These are phyloP conservation scores for Pangasianodon hypophthalmus DNA, from an alignment of 2,113 vertebrate genomes.

Conservation along the genomic window DNA sequence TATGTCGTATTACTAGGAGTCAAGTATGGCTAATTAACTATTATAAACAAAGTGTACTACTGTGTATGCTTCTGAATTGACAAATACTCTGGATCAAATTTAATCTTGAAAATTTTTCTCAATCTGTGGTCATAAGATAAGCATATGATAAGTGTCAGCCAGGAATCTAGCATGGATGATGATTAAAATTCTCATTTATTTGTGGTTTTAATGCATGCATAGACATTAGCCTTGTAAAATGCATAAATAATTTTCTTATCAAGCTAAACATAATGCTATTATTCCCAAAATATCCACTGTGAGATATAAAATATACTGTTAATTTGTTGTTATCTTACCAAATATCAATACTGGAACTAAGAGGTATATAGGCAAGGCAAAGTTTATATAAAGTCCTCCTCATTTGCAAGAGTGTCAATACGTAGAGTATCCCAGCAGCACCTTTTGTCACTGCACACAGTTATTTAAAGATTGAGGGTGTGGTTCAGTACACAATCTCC, in stretches of 20 bases:
- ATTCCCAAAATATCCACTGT: neutral
- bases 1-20: too few species aligned
- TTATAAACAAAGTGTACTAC: neutral
- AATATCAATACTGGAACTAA: neutral
- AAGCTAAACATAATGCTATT: neutral
- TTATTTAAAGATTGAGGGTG: constrained; percentile 53
- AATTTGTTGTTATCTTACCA: neutral
- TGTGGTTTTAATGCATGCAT: neutral
- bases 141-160: neutral
- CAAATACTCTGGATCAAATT: neutral
- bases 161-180: neutral
- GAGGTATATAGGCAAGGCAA: neutral
- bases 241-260: neutral
- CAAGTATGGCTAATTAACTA: neutral
- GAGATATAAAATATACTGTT: too few species aligned
- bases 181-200: neutral
- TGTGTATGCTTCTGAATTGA: neutral
- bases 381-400: neutral
- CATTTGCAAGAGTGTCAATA: neutral
- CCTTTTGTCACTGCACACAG: neutral
- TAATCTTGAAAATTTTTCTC: neutral
- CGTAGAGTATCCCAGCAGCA: neutral
- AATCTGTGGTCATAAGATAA: neutral
- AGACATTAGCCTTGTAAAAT: neutral
- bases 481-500: constrained; percentile 45